Base-by-base conservation (phyloP, 2,888 invertebrate species). In the Pteria penguin region DNA sequence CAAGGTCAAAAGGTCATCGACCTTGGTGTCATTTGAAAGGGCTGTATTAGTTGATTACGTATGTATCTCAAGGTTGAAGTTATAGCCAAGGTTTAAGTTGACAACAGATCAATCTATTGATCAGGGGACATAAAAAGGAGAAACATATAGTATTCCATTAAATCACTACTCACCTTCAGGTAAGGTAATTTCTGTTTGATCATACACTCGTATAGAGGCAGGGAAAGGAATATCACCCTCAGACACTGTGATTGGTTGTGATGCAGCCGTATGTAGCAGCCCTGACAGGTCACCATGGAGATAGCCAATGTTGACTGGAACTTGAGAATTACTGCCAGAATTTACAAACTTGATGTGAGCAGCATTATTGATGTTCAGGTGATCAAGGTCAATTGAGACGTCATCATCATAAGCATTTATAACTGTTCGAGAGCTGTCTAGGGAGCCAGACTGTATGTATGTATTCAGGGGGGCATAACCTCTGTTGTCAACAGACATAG, bases 281-380 rank as follows among this genome's bases (percentile, higher is more conserved):
- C 88, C 88, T 31, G 84, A 78, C 57, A 72, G 52, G 65, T 88
- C 88, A 29, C 88, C 88, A 58, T 82, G 79, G 4, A 87, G 77
- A 14, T 82, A 63, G 3, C 67, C 71, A 8, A 88, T 81, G 2
- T 71, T 78, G 0, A 85, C 78, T 33, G 79, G 76, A 4, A 79
- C 72, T 33, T 31, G 29, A 18, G 62, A 61, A 22, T 54, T 33
- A 11, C 58, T 68, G 52, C 33, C 58, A 1, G 72, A 76, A 62
- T 84, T 81, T n/a, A 24, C 33, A 66, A 86, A 78, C 1, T 82
- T 86, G 29, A 88, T 57, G 70, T 88, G 88, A 1, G 79, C 86
- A n/a, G 79, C 83, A 1, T 83, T 83, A 5, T 73, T 73, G 26
- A 88, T 77, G 29, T 81, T 72, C 2, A 86, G 77, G 72, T 79